Conservation (phyloP, 2,113 vertebrate genomes). For the Glaucomys volans region DNA sequence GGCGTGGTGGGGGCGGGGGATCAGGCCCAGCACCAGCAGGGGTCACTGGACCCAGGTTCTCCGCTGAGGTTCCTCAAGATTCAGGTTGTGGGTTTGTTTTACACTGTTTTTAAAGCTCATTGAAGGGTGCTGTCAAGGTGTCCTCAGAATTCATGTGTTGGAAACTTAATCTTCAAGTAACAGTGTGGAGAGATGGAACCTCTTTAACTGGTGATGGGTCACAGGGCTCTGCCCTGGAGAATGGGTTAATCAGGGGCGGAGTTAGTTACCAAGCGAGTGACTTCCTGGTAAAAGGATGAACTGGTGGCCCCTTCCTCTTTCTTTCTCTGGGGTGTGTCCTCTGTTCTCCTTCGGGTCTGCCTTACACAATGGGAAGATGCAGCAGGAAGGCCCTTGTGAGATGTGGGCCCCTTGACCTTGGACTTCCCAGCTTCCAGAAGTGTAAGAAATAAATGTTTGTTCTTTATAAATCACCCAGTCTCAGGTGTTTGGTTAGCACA, state of each 20-base stretch:
- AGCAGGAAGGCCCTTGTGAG: neutral
- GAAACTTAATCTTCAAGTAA: neutral
- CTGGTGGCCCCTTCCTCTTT: neutral
- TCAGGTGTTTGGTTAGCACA: neutral
- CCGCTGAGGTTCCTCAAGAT: neutral
- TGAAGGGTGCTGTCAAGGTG: neutral
- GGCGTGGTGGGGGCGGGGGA: neutral
- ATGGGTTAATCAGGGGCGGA: neutral
- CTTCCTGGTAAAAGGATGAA: neutral
- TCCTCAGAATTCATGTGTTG: neutral
- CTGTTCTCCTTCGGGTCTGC: neutral
- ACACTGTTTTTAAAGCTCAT: neutral
- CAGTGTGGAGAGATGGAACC: neutral
- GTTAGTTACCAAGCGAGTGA: neutral
- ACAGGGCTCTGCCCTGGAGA: neutral
- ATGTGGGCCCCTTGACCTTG: neutral
- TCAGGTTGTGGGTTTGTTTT: neutral
- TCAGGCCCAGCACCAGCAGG: accelerated
- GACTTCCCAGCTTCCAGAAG: neutral
- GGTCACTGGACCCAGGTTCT: neutral
- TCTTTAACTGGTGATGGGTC: neutral
- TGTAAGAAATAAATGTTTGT: neutral
- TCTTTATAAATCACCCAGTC: neutral
- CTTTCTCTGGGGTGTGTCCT: neutral
- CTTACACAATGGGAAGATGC: neutral